phyloP scores from a whole-genome alignment of 92 coral and sea anemone genomes.

The Palythoa grandis region DNA sequence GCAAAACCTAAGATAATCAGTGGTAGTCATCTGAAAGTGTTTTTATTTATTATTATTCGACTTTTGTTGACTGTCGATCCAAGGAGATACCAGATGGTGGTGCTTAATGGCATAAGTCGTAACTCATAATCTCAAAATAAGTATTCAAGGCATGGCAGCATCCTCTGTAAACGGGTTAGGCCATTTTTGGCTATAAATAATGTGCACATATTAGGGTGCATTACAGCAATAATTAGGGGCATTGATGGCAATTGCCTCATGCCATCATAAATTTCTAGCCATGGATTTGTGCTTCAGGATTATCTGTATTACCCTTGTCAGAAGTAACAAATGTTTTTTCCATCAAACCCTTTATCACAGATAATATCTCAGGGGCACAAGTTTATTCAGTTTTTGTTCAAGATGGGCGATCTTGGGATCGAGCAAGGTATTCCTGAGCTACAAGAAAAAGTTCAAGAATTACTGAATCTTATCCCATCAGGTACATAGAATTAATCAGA shows the following conservation, averaged over 20 bases:
- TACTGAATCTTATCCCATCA: slow-evolving; percentile 91
- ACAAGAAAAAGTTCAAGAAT: slow-evolving; percentile 87
- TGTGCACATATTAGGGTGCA: too few species aligned
- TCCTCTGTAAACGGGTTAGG: too few species aligned
- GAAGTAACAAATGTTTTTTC: too few species aligned
- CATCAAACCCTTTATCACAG: slow-evolving; percentile 31
- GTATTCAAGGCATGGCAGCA: too few species aligned
- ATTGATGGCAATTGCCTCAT: not conserved
- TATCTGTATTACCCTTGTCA: too few species aligned
- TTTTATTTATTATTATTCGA: not conserved
- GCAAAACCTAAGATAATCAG: not conserved
- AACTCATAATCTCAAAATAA: too few species aligned
- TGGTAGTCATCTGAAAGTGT: not conserved
- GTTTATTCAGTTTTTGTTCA: slow-evolving; percentile 81
- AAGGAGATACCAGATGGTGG: too few species aligned
- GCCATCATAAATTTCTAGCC: not conserved
- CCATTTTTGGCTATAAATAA: too few species aligned
- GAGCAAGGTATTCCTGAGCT: slow-evolving; percentile 79
- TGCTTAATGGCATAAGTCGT: too few species aligned
- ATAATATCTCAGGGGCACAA: slow-evolving; percentile 86
- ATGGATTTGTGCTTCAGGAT: too few species aligned
- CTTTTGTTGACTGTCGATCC: too few species aligned
- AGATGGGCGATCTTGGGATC: slow-evolving; percentile 89
- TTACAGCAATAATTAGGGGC: too few species aligned
- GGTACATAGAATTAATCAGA: slow-evolving; percentile 51